These are phyloP conservation scores for Morone chrysops DNA, from an alignment of 2,113 vertebrate species.

Conservation along the genomic window DNA sequence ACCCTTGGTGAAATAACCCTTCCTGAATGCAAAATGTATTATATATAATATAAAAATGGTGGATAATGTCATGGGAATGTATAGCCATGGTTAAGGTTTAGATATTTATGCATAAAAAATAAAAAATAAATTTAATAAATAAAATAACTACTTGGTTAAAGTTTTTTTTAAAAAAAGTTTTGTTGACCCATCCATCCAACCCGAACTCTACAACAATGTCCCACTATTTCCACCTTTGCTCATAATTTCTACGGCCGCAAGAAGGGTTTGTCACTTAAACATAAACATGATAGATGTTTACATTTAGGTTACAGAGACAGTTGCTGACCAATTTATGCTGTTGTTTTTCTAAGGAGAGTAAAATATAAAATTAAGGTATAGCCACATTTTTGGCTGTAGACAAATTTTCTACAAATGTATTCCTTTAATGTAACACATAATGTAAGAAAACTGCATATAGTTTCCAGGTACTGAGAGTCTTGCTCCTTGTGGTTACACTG, in stretches of 20 bases:
- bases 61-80: neutral
- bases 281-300: no score
- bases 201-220: no score
- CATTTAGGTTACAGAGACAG: no score
- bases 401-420: no score
- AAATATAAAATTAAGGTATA: neutral
- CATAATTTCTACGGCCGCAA: no score
- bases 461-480: conserved; percentile 22
- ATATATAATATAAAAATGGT: neutral
- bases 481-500: conserved; percentile 34
- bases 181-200: no score
- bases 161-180: no score
- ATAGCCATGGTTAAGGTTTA: neutral
- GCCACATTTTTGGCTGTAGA: neutral
- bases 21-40: conserved; percentile 5
- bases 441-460: neutral
- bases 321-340: neutral
- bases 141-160: neutral
- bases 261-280: no score
- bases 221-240: no score
- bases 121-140: no score
- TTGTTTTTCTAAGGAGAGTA: neutral
- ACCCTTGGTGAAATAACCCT: neutral
- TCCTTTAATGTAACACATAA: neutral
- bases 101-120: neutral